Base-by-base conservation (phyloP, 1,140 invertebrate species). In the Holotrichia oblita region DNA sequence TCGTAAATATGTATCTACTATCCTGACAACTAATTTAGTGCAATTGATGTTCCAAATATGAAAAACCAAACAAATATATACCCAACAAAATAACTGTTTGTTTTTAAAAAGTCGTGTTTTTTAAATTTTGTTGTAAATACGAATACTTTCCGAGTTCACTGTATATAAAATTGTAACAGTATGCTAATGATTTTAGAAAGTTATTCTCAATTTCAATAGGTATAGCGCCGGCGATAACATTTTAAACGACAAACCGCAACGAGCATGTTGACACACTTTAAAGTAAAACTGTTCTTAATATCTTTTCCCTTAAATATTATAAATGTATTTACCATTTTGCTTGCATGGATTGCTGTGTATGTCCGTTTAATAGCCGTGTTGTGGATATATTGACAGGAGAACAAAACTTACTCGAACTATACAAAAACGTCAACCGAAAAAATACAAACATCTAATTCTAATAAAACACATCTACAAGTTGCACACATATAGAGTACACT, bases 381-480 rank as follows among this genome's bases (percentile, higher is more conserved):
- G 61, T 34, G 22, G 24, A 55, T 55, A 55, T 55, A 55, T 34
- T 34, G 22, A 3, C 17, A 34, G 27, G 22, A 69, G 61, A 69
- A 61, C 59, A 61, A 22, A 48, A 61, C 14, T 44, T 44, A 44
- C 42, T 44, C 42, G 42, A 61, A 69, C 61, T 69, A 69, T 34
- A 34, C 61, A 69, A 22, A 14, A 69, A 69, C 6, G 17, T 69
- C 22, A 69, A 27, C 61, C 20, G 22, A 69, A 69, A 69, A 24
- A 24, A 69, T 34, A 4, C 27, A 69, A 27, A 69, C 61, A 69
- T 69, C 61, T 69, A 69, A 27, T 10, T 69, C 61, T 69, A 69
- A 55, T 55, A 55, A 34, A 69, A 69, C 61, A 69, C 61, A 69
- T 69, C 61, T 69, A 69, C 61, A 69, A 69, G 61, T 69, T 69